A percentile compares a stretch with the other conserved stretches of the same genome.
Conservation (phyloP, 2,113 vertebrate species). For the Heptranchias perlo region DNA sequence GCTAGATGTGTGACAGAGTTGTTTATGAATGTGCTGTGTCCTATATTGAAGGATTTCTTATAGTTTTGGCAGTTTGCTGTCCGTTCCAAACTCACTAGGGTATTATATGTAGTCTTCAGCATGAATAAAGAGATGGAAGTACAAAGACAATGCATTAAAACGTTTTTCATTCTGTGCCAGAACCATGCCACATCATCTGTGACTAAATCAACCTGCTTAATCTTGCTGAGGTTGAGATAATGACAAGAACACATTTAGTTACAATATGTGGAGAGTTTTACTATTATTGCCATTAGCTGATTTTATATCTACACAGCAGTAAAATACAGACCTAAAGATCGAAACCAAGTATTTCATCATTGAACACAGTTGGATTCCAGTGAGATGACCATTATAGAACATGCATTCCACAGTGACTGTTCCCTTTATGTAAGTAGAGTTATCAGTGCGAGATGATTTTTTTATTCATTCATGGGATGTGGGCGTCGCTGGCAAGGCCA, state of each 20-base stretch:
- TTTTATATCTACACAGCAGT: background rate
- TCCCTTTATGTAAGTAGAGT: background rate
- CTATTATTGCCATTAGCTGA: background rate
- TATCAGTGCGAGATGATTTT: background rate
- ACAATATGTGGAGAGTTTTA: background rate
- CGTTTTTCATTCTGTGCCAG: background rate
- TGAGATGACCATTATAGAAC: background rate
- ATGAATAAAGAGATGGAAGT: background rate
- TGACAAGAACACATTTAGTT: background rate
- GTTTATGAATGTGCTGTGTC: background rate
- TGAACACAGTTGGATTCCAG: background rate
- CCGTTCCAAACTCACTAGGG: background rate
- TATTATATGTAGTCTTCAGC: background rate
- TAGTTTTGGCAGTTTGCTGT: background rate
- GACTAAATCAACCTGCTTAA: background rate
- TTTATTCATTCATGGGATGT: too few species aligned
- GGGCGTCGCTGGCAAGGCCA: too few species aligned
- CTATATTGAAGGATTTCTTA: background rate
- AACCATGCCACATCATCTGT: constrained; percentile 6
- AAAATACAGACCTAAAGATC: background rate
- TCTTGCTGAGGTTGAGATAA: background rate
- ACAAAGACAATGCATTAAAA: background rate
- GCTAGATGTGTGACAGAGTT: background rate
- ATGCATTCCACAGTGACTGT: background rate
- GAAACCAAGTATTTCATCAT: background rate